Evolutionary conservation across 2,797 vertebrate genomes (phyloP), one percentile per base, ranked within the genome.

Genomic region (Liasis olivaceus): DNA sequence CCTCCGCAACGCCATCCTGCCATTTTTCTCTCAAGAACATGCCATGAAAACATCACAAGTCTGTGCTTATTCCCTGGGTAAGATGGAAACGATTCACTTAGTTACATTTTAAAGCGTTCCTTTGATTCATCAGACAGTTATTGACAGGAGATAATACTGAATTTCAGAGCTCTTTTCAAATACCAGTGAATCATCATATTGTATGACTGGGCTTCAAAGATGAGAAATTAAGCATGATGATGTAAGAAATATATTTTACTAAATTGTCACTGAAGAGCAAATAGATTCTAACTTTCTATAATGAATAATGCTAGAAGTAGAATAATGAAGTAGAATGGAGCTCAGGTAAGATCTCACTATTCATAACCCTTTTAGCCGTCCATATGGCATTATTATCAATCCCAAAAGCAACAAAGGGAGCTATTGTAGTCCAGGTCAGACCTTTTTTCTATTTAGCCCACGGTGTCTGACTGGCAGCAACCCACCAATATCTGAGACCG

Each of bases 281-380:
- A 95, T 93, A 94, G 94, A 93, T 84, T 92, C 93, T 95, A 95
- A 96, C 90, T 77, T 93, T 88, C 85, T 94, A 6, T 58, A 89
- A 92, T 62, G 66, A 90, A 85, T 42, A 60, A 85, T 93, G 93
- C 56, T 88, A 93, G 87, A 88, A 95, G 92, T 89, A 17, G 28
- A 36, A 28, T 26, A n/a, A n/a, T n/a, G 87, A 88, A 95, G 92
- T 89, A 17, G 28, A 36, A 28, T 26, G 12, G 26, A 42, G 14
- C n/a, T 36, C 51, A 64, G 14, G 11, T 56, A 64, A 14, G 54
- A 42, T 77, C 3, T 9, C 56, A 56, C 26, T 42, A 54, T 69
- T 66, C 9, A 51, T 85, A 85, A 85, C n/a, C 5, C 47, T 91
- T 64, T 85, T 8, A 56, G 47, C 15, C 64, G 28, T 12, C 8